Evolutionary conservation across 2,888 invertebrate species (phyloP), one percentile per base, ranked within the genome.

Genomic region (Parasteatoda lunata): DNA sequence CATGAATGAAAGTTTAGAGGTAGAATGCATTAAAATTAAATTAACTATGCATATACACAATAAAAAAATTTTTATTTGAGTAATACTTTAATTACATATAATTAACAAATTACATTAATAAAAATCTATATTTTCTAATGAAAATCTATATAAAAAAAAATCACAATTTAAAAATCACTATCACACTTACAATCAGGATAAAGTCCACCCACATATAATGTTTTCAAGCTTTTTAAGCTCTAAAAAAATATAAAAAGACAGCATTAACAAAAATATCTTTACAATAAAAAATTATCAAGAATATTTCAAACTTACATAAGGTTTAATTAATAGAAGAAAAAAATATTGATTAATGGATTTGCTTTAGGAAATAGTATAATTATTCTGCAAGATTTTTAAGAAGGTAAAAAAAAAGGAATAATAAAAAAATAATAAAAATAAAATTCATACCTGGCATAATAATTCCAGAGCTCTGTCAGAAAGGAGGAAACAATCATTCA

Each of bases 381-480:
- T 30, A 30, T 30, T 54, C 69, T 84, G 84, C 49, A 88, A 66
- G 75, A 70, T 70, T 75, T 80, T 72, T 5, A 88, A 65, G 77
- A 84, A 85, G 79, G 83, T 51, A 4, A 79, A 80, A 68, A 9
- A 13, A 0, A 84, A 85, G 79, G 83, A 49, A 4, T 76, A 80
- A 68, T 0, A 13, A 0, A 49, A 9, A 45, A 48, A 13, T 70
- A 49, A 47, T 48, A 48, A 8, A 9, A 77, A 8, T 64, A 64
- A 76, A 4, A 7, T 9, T 51, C 30, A 71, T 80, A 88, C 88
- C 87, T 89, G 86, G 66, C 89, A 89, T 45, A 89, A 69, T 69
- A 87, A 75, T 73, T 84, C 86, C 11, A 89, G 72, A 15, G 87
- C 89, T 75, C 87, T 72, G 70, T 87, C 84, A 45, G 89, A 87